Evolutionary conservation across 2,797 vertebrate genomes (phyloP).

Genomic region (Otolemur crassicaudatus): DNA sequence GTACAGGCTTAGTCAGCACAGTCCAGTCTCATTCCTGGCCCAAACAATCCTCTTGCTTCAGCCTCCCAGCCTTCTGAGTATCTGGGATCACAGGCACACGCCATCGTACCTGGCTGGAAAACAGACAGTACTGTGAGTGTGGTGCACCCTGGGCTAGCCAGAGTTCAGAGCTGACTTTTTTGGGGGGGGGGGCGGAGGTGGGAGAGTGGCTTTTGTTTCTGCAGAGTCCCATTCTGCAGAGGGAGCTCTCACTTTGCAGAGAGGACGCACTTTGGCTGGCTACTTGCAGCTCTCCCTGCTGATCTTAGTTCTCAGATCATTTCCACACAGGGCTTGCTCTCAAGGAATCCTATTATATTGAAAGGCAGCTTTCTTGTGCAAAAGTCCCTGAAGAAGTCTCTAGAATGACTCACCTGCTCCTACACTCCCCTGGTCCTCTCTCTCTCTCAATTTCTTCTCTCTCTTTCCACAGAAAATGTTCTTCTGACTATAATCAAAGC

Average conservation of each 20-base stretch:
- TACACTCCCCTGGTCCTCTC: background rate
- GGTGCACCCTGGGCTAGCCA: too few relatives aligned
- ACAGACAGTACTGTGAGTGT: fast-evolving
- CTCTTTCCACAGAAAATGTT: background rate
- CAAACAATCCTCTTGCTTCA: background rate
- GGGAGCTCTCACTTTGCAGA: background rate
- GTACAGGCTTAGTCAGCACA: background rate
- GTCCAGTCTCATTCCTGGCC: background rate
- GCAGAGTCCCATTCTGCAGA: background rate
- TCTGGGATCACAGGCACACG: background rate
- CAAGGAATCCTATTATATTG: fast-evolving
- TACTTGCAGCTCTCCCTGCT: background rate
- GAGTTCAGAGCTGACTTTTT: background rate
- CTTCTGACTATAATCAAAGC: background rate
- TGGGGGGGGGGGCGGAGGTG: fast-evolving
- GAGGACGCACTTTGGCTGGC: background rate
- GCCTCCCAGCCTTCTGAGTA: background rate
- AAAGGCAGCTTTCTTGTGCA: fast-evolving
- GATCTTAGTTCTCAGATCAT: background rate
- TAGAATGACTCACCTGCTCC: background rate
- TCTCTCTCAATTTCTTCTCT: background rate
- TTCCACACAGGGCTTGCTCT: background rate
- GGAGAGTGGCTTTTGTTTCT: background rate
- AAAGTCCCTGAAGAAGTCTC: background rate
- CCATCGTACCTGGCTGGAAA: background rate